Evolutionary conservation across 2,797 vertebrate species (phyloP), one percentile per base, ranked within the genome.

Genomic region (Poecile montanus): DNA sequence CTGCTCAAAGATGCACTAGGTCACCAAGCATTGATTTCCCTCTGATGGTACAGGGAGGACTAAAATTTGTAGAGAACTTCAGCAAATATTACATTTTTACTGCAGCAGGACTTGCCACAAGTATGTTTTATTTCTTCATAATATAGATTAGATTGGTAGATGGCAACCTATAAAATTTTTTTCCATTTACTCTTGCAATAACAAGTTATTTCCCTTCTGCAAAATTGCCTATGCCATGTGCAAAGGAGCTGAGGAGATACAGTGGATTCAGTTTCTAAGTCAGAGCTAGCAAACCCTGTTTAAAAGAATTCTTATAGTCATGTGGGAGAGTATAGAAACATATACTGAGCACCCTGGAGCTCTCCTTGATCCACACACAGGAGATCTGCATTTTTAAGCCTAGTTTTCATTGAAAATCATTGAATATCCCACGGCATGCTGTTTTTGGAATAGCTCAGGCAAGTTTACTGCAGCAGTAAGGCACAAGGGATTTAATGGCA

Each of bases 401-500:
- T 60, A 50, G 14, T 58, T 94, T 95, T 92, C 54, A 71, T 7
- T 67, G 76, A 75, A 73, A 88, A 66, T 40, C 63, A 92, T 17
- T 54, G 70, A 79, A 36, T 88, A 83, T 53, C 91, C 26, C 22
- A 6, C 0, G 3, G 38, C 7, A 3, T 47, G 30, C 29, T 85
- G 60, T 16, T 93, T 81, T 91, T 79, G 50, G 81, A 77, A 42
- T 25, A 85, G 36, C 65, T 91, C 67, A 90, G 89, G 50, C 61
- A 88, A 89, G 42, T 93, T 92, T 79, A 81, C 73, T 89, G 48
- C 34, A 92, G 73, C 86, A 70, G 54, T 48, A 16, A 89, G 68
- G 40, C 32, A 87, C 84, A 18, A 76, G 73, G 56, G 79, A 95
- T 88, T 88, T 88, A 56, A 85, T 44, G 63, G 45, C 58, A 56